These are phyloP conservation scores for Allobates femoralis DNA, from an alignment of 2,797 vertebrate species.

Conservation along the genomic window DNA sequence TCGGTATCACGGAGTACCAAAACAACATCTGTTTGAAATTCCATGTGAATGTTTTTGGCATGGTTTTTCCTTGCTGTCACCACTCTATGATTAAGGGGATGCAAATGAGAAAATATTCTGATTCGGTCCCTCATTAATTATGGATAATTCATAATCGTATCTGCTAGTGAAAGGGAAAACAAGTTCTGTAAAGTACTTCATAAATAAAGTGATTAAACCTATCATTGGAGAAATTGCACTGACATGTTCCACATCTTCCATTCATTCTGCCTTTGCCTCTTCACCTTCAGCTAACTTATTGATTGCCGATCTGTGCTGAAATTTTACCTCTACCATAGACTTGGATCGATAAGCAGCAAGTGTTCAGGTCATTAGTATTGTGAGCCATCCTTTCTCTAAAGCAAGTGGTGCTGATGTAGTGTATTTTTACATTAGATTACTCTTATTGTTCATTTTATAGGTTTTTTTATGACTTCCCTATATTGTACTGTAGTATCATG, in stretches of 20 bases:
- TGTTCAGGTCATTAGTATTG: background rate
- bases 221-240: constrained; percentile 7
- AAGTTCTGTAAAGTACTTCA: constrained; percentile 26
- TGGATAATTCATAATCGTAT: constrained; percentile 43
- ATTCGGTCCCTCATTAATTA: constrained; percentile 52
- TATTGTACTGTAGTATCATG: background rate
- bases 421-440: background rate
- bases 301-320: background rate
- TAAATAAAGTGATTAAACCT: constrained; percentile 39
- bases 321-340: background rate
- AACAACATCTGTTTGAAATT: constrained; percentile 56
- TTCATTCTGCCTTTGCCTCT: constrained; percentile 6
- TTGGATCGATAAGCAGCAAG: constrained; percentile 22
- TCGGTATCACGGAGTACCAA: constrained; percentile 42
- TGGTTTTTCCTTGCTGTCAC: constrained; percentile 36
- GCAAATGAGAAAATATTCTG: constrained; percentile 54
- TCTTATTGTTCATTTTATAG: background rate
- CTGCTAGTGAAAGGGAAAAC: constrained; percentile 43
- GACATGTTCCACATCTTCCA: constrained; percentile 5
- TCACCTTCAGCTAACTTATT: constrained; percentile 25
- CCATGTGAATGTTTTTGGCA: constrained; percentile 49
- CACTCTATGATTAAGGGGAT: constrained; percentile 53
- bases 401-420: background rate
- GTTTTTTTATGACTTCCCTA: background rate
- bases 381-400: background rate